Percentiles rank a stretch among this genome's conserved stretches.
Conservation (phyloP, 2,113 vertebrate genomes). For the Periophthalmus modestus region DNA sequence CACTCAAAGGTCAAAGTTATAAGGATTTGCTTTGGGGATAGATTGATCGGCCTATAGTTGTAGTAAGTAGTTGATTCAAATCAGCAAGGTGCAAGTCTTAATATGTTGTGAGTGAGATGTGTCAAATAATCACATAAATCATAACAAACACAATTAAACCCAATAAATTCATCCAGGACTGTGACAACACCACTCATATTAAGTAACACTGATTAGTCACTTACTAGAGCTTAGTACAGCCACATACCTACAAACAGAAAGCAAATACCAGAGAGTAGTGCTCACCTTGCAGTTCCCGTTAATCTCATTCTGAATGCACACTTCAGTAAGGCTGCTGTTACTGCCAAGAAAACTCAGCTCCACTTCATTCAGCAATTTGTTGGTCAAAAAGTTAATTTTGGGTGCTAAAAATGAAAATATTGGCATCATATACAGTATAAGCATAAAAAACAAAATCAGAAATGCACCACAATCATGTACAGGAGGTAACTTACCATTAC, state of each 20-base stretch:
- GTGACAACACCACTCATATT: not conserved
- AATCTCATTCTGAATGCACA: conserved; percentile 67
- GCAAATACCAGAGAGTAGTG: not conserved
- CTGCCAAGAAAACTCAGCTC: conserved; percentile 41
- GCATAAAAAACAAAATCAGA: not conserved
- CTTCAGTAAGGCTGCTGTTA: not conserved
- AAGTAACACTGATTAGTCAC: not conserved
- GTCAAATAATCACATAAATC: not conserved
- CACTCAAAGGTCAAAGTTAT: too few species aligned
- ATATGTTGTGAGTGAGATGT: not conserved
- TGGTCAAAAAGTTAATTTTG: conserved; percentile 17
- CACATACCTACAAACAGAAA: not conserved
- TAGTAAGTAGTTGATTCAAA: too few species aligned
- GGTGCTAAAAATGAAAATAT: conserved; percentile 55
- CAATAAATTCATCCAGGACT: not conserved
- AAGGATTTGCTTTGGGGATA: too few species aligned
- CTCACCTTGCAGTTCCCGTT: conserved; percentile 60
- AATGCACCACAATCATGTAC: too few species aligned
- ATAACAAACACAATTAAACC: not conserved
- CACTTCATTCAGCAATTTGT: conserved; percentile 28
- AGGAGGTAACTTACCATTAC: conserved; percentile 50
- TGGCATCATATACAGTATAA: not conserved
- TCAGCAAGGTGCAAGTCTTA: not conserved
- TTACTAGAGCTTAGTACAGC: not conserved
- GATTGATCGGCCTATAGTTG: too few species aligned